phyloP scores from a whole-genome alignment of 2,888 invertebrate genomes.

The Uloborus plumipes region DNA sequence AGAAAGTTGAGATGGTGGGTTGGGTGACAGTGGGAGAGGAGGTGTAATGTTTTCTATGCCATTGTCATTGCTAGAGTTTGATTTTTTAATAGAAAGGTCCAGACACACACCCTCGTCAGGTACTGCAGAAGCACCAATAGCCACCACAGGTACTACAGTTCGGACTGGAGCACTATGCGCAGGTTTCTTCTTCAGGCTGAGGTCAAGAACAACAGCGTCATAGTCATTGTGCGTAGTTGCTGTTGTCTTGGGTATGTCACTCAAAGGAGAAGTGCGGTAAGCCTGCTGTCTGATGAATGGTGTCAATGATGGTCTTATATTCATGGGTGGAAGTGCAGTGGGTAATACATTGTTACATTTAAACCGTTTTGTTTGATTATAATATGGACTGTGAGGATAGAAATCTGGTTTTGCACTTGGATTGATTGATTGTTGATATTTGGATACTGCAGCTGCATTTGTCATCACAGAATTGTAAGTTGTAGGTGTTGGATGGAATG shows the following conservation, averaged over 20 bases:
- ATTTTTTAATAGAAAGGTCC: slow-evolving; percentile 55
- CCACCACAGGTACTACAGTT: slow-evolving; percentile 8
- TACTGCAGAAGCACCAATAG: slow-evolving; percentile 22
- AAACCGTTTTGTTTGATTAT: slow-evolving; percentile 50
- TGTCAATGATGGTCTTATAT: slow-evolving; percentile 27
- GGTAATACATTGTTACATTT: slow-evolving; percentile 31
- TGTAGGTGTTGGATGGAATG: slow-evolving; percentile 49
- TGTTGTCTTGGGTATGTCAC: slow-evolving; percentile 52
- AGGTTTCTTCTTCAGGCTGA: slow-evolving; percentile 66
- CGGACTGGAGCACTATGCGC: slow-evolving; percentile 3
- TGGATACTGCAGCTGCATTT: slow-evolving; percentile 8
- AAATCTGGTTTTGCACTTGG: slow-evolving; percentile 35
- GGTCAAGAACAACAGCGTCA: slow-evolving; percentile 65
- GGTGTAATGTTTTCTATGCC: slow-evolving; percentile 63
- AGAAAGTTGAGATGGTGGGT: slow-evolving; percentile 21
- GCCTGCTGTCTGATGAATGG: slow-evolving; percentile 41
- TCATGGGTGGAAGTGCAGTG: slow-evolving; percentile 16
- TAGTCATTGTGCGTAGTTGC: slow-evolving; percentile 54
- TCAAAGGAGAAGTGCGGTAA: slow-evolving; percentile 47
- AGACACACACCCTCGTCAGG: slow-evolving; percentile 54
- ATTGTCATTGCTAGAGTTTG: slow-evolving; percentile 26
- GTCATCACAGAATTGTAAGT: slow-evolving; percentile 45
- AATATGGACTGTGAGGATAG: slow-evolving; percentile 48
- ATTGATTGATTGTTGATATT: slow-evolving; percentile 34
- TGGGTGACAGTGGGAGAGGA: slow-evolving; percentile 46